Base-by-base conservation (phyloP, 2,113 vertebrate species). In the Desmodus rotundus region DNA sequence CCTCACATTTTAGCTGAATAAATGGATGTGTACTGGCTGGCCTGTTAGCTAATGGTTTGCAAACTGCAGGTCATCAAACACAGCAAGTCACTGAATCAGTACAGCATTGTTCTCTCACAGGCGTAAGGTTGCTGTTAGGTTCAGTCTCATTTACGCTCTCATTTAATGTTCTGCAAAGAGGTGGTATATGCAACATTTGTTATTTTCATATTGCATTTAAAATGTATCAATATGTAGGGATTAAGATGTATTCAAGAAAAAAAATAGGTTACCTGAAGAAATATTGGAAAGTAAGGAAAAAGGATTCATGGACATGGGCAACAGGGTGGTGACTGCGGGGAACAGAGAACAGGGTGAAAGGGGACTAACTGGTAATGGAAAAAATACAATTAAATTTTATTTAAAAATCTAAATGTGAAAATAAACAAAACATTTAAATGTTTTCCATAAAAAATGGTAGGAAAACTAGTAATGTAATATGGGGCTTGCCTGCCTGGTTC, bases 11-110 rank as follows among this genome's bases (percentile, higher is more conserved):
- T 78, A 73, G 47, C 10, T 96, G 94, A 92, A 92, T 88, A 96
- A 95, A 87, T 72, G 54, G 87, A 50, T 61, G n/a, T 72, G 65
- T 72, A 26, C 16, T 87, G 58, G 74, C 50, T 96, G 24, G 6
- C 76, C 47, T 89, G 77, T 91, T 89, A 94, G 45, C 68, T 96
- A 92, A 81, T 81, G 41, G 26, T 76, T 67, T 89, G 24, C 76
- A 95, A 94, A 93, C 7, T 43, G 89, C 87, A 68, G 24, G 14
- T 82, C 89, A 91, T 93, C 94, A 96, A 97, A 76, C 68, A 82
- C 31, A 61, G 43, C 56, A 61, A 74, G 43, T 56, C 54, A 70
- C 36, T 3, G 3, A 65, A 36, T 65, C 65, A 83, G 24, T 38
- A 36, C 1, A 90, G 4, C 10, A 47, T 43, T 96, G 15, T n/a